Percentiles rank a stretch among this genome's conserved stretches.
phyloP scores from a whole-genome alignment of 2,797 vertebrate species.

The Enteromius thamalakanensis region DNA sequence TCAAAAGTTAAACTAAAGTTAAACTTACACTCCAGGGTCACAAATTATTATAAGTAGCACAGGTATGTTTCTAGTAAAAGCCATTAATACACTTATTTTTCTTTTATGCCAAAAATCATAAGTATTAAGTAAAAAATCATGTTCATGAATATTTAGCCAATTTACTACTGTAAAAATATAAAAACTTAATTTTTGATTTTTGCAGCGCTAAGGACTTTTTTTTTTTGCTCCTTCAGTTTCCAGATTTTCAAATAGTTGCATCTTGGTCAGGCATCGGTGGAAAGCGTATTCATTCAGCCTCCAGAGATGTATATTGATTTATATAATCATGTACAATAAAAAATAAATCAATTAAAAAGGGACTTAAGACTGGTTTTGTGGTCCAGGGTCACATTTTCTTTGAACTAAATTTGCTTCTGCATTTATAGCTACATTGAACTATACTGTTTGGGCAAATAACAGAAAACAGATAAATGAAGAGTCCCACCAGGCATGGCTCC shows the following conservation, averaged over 20 bases:
- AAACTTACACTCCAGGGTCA: too few species aligned
- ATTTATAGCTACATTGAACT: not conserved
- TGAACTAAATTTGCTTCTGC: too few species aligned
- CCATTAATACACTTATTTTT: not conserved
- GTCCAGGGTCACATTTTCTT: not conserved
- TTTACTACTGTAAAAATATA: not conserved
- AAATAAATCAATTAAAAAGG: too few species aligned
- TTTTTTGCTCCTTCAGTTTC: too few species aligned
- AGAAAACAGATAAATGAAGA: not conserved
- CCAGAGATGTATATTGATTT: not conserved
- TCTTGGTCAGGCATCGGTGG: not conserved
- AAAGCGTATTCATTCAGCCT: not conserved
- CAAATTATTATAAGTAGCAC: not conserved
- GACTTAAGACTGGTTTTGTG: not conserved
- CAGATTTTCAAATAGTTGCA: not conserved
- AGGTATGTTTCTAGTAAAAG: not conserved
- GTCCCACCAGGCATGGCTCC: slow-evolving; percentile 91
- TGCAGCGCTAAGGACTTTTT: not conserved
- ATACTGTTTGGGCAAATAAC: not conserved
- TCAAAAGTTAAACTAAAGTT: not conserved
- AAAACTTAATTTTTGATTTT: not conserved
- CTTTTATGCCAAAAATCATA: not conserved
- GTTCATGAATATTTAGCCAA: not conserved
- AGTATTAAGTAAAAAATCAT: not conserved
- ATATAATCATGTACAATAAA: too few species aligned